phyloP scores from a whole-genome alignment of 2,888 invertebrate species.

The Branchipolynoe longqiensis region DNA sequence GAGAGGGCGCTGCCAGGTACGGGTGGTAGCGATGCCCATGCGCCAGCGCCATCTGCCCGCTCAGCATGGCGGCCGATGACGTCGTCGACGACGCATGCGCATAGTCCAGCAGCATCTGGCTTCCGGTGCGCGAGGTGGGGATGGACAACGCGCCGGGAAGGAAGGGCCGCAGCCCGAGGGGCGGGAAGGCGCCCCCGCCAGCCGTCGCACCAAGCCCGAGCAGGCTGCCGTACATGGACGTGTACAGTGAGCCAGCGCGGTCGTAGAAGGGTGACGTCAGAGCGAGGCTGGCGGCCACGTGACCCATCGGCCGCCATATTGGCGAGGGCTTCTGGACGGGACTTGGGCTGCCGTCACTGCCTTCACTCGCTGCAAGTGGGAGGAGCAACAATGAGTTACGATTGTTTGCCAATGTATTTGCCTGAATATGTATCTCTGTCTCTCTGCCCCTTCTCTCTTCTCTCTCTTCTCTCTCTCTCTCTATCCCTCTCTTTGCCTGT shows the following conservation, averaged over 20 bases:
- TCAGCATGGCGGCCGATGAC: constrained; percentile 10
- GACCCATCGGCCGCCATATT: constrained; percentile 52
- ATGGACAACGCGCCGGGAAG: constrained; percentile 24
- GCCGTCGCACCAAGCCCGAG: constrained; percentile 25
- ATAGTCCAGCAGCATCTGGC: constrained; percentile 48
- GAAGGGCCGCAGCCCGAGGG: constrained; percentile 42
- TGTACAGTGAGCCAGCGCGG: constrained; percentile 4
- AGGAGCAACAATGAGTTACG: not conserved
- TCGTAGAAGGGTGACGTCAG: constrained; percentile 50
- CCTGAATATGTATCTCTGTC: too few relatives aligned
- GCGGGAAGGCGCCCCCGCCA: constrained; percentile 6
- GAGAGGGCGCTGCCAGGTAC: constrained; percentile 25
- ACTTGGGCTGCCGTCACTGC: constrained; percentile 26
- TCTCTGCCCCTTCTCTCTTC: too few relatives aligned
- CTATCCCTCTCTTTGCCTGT: too few relatives aligned
- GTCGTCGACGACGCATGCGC: constrained; percentile 41
- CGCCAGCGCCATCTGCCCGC: not conserved
- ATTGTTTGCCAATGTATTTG: too few relatives aligned
- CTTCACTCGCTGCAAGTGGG: constrained; percentile 27
- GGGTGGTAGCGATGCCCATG: constrained; percentile 43
- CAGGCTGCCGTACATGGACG: constrained; percentile 35
- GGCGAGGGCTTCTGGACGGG: constrained; percentile 38
- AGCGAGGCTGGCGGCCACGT: constrained; percentile 50
- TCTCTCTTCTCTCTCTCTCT: too few relatives aligned
- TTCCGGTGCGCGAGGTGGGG: constrained; percentile 44